Evolutionary conservation across 2,113 vertebrate genomes (phyloP).

Genomic region (Pheucticus melanocephalus): DNA sequence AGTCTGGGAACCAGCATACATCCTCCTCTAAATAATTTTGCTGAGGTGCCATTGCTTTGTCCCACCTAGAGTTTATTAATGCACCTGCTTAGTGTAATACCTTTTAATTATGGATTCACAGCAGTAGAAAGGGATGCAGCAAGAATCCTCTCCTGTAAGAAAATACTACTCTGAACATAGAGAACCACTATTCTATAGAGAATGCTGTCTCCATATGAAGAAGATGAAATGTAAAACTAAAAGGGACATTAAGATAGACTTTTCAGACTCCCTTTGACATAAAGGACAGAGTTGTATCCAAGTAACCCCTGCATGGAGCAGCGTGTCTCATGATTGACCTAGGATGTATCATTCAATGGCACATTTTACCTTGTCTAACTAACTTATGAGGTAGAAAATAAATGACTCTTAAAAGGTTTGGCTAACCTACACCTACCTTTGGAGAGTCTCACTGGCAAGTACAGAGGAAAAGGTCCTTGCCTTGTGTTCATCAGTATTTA

Average conservation of each 20-base stretch:
- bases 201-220: neutral
- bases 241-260: neutral
- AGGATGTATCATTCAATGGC: neutral
- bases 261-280: neutral
- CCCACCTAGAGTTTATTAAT: neutral
- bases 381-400: neutral
- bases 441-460: neutral
- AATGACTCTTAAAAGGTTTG: neutral
- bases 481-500: neutral
- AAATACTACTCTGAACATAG: neutral
- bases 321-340: neutral
- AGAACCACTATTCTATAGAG: neutral
- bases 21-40: neutral
- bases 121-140: neutral
- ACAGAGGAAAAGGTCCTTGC: neutral
- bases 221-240: neutral
- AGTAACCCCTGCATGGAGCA: neutral
- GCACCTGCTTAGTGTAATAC: neutral
- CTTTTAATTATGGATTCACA: constrained; percentile 29
- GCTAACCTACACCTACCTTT: neutral
- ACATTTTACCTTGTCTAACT: neutral
- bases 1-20: neutral
- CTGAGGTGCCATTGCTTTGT: neutral
- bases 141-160: neutral
- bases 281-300: neutral